Evolutionary conservation across 23 tunicate species (phyloP).

Genomic region (Halocynthia aurantium): DNA sequence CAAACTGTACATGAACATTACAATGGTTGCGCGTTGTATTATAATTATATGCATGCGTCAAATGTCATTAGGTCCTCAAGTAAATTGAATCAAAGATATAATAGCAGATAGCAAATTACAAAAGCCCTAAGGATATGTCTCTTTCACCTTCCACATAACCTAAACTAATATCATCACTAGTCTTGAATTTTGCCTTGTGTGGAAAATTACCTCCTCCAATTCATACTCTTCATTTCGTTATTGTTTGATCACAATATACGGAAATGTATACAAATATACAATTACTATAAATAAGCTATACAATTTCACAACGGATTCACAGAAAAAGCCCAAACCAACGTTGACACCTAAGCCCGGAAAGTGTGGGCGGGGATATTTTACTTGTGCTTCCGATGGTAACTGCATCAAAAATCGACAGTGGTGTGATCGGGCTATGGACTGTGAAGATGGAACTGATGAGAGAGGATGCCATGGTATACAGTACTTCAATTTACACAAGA

Average conservation of each 20-base stretch:
- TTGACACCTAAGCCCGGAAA: conserved; percentile 33
- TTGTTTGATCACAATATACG: not conserved
- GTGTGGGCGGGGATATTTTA: conserved; percentile 44
- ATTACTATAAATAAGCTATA: too few species aligned
- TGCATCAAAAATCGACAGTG: conserved; percentile 34
- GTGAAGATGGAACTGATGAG: conserved; percentile 47
- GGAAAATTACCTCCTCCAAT: not conserved
- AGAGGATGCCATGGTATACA: conserved; percentile 43
- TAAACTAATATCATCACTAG: too few species aligned
- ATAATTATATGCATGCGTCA: too few species aligned
- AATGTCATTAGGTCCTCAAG: too few species aligned
- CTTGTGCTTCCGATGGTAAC: conserved; percentile 29
- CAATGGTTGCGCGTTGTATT: not conserved
- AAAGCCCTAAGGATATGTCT: too few species aligned
- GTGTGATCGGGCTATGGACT: conserved; percentile 46
- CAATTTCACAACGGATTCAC: too few species aligned
- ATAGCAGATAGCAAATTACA: too few species aligned
- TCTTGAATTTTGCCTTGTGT: not conserved
- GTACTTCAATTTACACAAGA: too few species aligned
- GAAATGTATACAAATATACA: too few species aligned
- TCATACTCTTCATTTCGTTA: not conserved
- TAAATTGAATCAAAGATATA: too few species aligned
- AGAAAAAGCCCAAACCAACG: conserved; percentile 17
- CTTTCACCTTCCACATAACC: too few species aligned
- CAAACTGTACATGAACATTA: not conserved